phyloP scores from a whole-genome alignment of 2,888 invertebrate species.

The Ornithoptera alexandrae region DNA sequence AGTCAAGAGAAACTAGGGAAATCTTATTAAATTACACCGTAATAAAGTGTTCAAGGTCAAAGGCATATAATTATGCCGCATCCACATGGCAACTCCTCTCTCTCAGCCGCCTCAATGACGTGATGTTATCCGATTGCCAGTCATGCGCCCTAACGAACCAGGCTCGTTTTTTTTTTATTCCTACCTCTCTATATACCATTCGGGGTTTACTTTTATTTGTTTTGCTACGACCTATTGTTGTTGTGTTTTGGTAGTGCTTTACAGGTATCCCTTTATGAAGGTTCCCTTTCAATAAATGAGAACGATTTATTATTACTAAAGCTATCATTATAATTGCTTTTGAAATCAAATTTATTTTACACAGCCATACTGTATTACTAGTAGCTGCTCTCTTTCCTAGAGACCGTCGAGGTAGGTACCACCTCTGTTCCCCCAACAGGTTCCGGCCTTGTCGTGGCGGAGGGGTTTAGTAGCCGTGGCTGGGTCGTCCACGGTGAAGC shows the following conservation, averaged over 20 bases:
- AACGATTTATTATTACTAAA: slow-evolving; percentile 37
- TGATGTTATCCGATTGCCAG: slow-evolving; percentile 68
- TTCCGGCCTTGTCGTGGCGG: no score
- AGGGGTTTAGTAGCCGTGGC: no score
- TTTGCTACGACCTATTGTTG: slow-evolving; percentile 50
- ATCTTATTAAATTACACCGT: background rate
- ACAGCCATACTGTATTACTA: no score
- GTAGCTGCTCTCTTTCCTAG: no score
- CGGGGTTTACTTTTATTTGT: slow-evolving; percentile 64
- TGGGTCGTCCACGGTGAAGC: no score
- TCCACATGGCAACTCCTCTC: slow-evolving; percentile 42
- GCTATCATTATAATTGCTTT: slow-evolving; percentile 14
- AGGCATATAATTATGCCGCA: slow-evolving; percentile 38
- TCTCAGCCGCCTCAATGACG: slow-evolving; percentile 33
- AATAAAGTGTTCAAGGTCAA: background rate
- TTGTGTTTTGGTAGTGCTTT: slow-evolving; percentile 59
- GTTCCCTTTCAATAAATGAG: slow-evolving; percentile 45
- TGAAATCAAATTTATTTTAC: background rate
- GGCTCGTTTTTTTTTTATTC: slow-evolving; percentile 41
- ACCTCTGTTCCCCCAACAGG: no score
- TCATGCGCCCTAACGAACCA: slow-evolving; percentile 76
- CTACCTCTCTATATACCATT: slow-evolving; percentile 45
- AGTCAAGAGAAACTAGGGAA: background rate
- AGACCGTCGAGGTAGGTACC: no score
- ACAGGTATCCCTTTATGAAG: slow-evolving; percentile 58